Conservation (phyloP, 2,113 vertebrate species). For the Anolis carolinensis region DNA sequence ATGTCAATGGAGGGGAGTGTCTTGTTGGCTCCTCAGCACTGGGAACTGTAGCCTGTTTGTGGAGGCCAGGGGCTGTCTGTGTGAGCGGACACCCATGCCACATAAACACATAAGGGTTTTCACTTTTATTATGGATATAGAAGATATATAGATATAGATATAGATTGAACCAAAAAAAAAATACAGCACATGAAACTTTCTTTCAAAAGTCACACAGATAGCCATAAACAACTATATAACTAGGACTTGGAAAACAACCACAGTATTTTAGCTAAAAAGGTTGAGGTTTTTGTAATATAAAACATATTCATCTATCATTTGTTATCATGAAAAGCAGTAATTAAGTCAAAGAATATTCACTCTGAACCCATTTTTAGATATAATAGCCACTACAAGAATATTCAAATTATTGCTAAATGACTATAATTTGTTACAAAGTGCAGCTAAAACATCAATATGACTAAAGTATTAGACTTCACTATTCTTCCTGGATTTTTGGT, state of each 20-base stretch:
- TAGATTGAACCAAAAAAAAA: slow-evolving; percentile 16
- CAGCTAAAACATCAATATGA: slow-evolving; percentile 49
- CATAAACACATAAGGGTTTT: too few species aligned
- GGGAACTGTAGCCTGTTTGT: too few species aligned
- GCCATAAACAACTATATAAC: slow-evolving; percentile 67
- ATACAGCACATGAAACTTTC: background rate
- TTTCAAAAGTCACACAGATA: slow-evolving; percentile 34
- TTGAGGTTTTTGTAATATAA: slow-evolving; percentile 48
- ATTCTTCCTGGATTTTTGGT: slow-evolving; percentile 37
- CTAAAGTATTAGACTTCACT: slow-evolving; percentile 38
- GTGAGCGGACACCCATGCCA: too few species aligned
- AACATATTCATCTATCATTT: slow-evolving; percentile 59
- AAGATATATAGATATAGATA: too few species aligned
- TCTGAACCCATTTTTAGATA: slow-evolving; percentile 62
- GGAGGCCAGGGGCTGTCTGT: too few species aligned
- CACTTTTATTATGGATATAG: too few species aligned
- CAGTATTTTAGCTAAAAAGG: slow-evolving; percentile 62
- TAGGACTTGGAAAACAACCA: slow-evolving; percentile 59
- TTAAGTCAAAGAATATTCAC: slow-evolving; percentile 68
- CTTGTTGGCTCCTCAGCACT: too few species aligned
- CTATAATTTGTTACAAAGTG: slow-evolving; percentile 52
- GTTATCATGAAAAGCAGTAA: slow-evolving; percentile 66
- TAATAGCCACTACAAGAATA: slow-evolving; percentile 45
- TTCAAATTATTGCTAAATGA: slow-evolving; percentile 59
- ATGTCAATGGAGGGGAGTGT: too few species aligned